Conservation (phyloP, 2,797 vertebrate species). For the Pelobates cultripes region DNA sequence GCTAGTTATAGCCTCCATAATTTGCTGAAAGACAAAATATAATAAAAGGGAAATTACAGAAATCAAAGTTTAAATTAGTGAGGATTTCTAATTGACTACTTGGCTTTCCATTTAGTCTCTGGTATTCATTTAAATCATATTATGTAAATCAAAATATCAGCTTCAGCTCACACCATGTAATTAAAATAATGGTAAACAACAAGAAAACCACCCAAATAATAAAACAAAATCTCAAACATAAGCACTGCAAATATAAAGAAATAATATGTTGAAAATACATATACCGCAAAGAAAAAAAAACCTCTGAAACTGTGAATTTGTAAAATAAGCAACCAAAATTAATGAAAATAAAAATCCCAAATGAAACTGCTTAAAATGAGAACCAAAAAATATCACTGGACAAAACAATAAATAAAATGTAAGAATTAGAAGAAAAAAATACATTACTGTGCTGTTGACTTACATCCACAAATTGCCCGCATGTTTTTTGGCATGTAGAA, state of each 20-base stretch:
- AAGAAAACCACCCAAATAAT: conserved; percentile 57
- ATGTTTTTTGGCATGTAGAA: conserved; percentile 99
- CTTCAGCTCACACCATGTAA: conserved; percentile 1
- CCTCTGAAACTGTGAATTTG: conserved; percentile 74
- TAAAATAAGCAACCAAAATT: conserved; percentile 69
- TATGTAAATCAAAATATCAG: not conserved
- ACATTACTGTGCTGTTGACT: conserved; percentile 92
- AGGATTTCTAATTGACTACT: not conserved
- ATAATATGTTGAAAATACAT: conserved; percentile 50
- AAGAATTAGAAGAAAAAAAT: conserved; percentile 86
- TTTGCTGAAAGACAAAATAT: no score
- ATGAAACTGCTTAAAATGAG: conserved; percentile 51
- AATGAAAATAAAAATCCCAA: conserved; percentile 65
- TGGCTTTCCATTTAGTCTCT: not conserved
- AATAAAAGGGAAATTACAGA: no score
- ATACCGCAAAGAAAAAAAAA: conserved; percentile 75
- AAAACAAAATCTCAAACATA: conserved; percentile 60
- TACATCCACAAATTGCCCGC: conserved; percentile 99
- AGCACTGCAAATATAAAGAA: conserved; percentile 65
- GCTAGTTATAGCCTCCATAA: no score
- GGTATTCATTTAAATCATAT: not conserved
- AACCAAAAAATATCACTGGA: conserved; percentile 56
- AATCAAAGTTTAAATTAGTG: no score
- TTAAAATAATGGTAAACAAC: conserved; percentile 52
- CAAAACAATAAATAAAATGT: conserved; percentile 65